A percentile compares a stretch with the other conserved stretches of the same genome.
Conservation (phyloP, 2,113 vertebrate genomes). For the Forbesichthys agassizii region DNA sequence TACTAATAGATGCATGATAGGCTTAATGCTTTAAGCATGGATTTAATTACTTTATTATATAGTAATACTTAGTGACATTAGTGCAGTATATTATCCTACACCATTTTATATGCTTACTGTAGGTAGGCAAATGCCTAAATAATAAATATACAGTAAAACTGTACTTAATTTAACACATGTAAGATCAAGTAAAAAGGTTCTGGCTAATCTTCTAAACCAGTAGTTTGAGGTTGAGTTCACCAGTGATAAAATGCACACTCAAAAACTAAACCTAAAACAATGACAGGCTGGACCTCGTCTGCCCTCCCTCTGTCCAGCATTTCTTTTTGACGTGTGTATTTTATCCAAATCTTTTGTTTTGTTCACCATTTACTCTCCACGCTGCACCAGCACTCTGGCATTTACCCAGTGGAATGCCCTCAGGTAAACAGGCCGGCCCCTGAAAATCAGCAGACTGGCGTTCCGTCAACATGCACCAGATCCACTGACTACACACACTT, state of each 20-base stretch:
- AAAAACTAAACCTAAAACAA: conserved; percentile 22
- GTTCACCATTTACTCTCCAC: conserved; percentile 69
- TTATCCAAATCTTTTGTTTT: conserved; percentile 60
- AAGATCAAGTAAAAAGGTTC: no score
- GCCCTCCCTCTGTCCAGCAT: conserved; percentile 5
- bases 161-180: no score
- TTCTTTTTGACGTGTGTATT: conserved; percentile 65
- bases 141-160: no score
- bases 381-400: conserved; percentile 75
- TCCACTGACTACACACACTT: neutral
- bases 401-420: conserved; percentile 75
- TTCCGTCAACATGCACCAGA: conserved; percentile 8
- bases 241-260: conserved; percentile 40
- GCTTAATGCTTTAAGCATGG: no score
- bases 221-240: no score
- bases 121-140: no score
- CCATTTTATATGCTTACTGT: no score
- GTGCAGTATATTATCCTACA: no score
- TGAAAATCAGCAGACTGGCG: conserved; percentile 26
- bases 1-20: no score
- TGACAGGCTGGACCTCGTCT: neutral
- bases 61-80: no score
- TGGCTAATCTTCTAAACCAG: no score
- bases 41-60: no score
- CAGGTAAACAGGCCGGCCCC: conserved; percentile 62